Conservation (phyloP, 2,797 vertebrate genomes). For the Takifugu rubripes region DNA sequence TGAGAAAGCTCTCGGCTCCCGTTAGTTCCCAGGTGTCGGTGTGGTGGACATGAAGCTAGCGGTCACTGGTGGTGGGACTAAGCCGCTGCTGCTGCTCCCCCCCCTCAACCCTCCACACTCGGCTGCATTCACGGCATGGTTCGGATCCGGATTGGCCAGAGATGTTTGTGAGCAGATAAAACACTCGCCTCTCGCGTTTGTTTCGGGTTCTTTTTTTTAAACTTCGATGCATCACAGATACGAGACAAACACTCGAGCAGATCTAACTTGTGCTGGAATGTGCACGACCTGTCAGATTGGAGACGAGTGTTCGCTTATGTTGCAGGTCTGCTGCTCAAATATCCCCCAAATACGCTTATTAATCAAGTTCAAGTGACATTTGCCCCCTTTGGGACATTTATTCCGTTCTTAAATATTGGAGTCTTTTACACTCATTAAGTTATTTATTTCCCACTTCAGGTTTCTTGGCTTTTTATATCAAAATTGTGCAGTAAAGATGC, state of each 20-base stretch:
- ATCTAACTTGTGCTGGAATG: background rate
- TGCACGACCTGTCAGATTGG: background rate
- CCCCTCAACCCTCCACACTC: constrained; percentile 11
- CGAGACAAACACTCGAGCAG: constrained; percentile 6
- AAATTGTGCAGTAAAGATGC: no score
- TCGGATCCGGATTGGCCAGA: constrained; percentile 35
- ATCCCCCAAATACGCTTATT: no score
- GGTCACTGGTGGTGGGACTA: constrained; percentile 58
- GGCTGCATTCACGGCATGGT: constrained; percentile 33
- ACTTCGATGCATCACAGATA: constrained; percentile 9
- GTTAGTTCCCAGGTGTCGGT: constrained; percentile 32
- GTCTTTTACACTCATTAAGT: no score
- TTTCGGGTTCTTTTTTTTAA: constrained; percentile 27
- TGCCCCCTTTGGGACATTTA: no score
- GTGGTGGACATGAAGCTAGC: constrained; percentile 65
- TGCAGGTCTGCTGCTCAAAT: no score
- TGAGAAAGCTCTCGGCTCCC: constrained; percentile 17
- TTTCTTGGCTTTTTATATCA: no score
- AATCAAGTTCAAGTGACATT: no score
- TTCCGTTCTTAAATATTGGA: no score
- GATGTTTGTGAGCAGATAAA: constrained; percentile 35
- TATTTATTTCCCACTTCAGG: no score
- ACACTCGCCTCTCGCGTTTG: constrained; percentile 26
- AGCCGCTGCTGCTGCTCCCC: constrained; percentile 13
- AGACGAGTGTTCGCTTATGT: no score